phyloP scores from a whole-genome alignment of 2,888 invertebrate genomes.

The Spicauda simplicius region DNA sequence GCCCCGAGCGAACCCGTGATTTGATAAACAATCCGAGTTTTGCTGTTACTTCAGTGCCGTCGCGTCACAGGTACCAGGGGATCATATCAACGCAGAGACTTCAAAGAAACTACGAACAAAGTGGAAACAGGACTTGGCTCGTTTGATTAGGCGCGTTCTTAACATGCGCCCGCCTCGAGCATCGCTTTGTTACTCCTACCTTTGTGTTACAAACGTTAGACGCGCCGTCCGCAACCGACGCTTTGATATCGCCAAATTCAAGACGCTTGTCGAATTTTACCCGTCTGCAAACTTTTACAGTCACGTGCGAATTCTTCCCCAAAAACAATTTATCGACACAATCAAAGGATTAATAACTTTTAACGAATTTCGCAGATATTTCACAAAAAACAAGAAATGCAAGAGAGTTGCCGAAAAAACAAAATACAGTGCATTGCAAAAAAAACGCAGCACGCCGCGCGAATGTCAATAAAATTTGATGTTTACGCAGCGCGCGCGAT shows the following conservation, averaged over 20 bases:
- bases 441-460: conserved; percentile 60
- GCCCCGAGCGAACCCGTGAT: conserved; percentile 33
- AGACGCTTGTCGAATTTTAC: conserved; percentile 69
- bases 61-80: conserved; percentile 62
- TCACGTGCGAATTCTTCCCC: neutral
- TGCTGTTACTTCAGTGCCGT: conserved; percentile 38
- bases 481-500: conserved; percentile 67
- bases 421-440: conserved; percentile 59
- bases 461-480: conserved; percentile 77
- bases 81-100: conserved; percentile 67
- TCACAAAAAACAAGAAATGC: conserved; percentile 31
- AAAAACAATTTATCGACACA: conserved; percentile 8
- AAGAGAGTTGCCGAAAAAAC: conserved; percentile 35
- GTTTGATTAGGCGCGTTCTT: conserved; percentile 81
- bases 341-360: conserved; percentile 32
- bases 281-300: conserved; percentile 52
- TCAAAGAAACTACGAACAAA: conserved; percentile 81
- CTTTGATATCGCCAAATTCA: conserved; percentile 57
- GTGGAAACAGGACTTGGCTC: conserved; percentile 72
- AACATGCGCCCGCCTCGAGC: conserved; percentile 67
- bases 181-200: conserved; percentile 71
- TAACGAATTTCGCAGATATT: conserved; percentile 40
- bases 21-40: conserved; percentile 36
- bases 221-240: conserved; percentile 51
- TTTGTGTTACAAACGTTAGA: conserved; percentile 60